Percentiles rank a stretch among this genome's conserved stretches.
Evolutionary conservation across 2,113 vertebrate genomes (phyloP).

Genomic region (Labrus mixtus): DNA sequence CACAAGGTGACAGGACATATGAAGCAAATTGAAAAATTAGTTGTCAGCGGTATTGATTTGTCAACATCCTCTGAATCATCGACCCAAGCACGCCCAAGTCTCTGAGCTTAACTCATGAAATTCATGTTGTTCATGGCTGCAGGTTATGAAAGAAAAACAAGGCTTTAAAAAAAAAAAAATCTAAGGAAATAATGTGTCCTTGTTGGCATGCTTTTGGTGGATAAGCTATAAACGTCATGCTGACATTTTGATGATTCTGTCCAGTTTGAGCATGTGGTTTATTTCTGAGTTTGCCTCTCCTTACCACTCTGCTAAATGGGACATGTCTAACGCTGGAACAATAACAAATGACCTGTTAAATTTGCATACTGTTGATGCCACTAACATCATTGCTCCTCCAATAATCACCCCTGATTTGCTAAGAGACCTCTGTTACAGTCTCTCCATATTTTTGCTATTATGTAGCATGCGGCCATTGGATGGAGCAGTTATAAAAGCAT

Average conservation of each 20-base stretch:
- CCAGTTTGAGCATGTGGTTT: conserved; percentile 14
- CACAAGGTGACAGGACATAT: conserved; percentile 73
- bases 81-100: conserved; percentile 79
- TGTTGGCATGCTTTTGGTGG: conserved; percentile 16
- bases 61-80: conserved; percentile 77
- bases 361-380: conserved; percentile 42
- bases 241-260: conserved; percentile 52
- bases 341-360: conserved; percentile 51
- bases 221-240: conserved; percentile 13
- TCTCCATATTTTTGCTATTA: conserved; percentile 17
- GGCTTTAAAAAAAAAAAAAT: too few relatives aligned
- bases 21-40: conserved; percentile 82
- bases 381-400: conserved; percentile 30
- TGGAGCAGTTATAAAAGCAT: conserved; percentile 16
- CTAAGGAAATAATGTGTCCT: background rate
- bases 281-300: conserved; percentile 31
- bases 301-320: conserved; percentile 52
- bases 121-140: background rate
- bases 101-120: conserved; percentile 54
- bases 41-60: conserved; percentile 85
- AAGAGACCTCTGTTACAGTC: conserved; percentile 32
- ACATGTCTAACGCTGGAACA: conserved; percentile 43
- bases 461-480: conserved; percentile 4
- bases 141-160: background rate
- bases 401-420: conserved; percentile 43